Percentiles rank a stretch among this genome's conserved stretches.
phyloP scores from a whole-genome alignment of 1,140 invertebrate species.

The Solen grandis region DNA sequence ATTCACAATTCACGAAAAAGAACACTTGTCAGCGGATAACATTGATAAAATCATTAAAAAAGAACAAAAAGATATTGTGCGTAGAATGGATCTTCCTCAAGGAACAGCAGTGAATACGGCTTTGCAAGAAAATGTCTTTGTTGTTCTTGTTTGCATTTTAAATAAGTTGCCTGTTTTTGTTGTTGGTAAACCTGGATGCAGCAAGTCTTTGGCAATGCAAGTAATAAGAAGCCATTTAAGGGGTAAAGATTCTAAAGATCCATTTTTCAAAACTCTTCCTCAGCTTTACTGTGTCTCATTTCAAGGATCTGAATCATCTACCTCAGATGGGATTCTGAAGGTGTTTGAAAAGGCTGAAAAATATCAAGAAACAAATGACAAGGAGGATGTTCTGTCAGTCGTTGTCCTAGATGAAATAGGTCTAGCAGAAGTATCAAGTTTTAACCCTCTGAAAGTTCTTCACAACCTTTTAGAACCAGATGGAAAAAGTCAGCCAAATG shows the following conservation, averaged over 20 bases:
- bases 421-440: conserved; percentile 62
- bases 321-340: conserved; percentile 65
- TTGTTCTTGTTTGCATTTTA: conserved; percentile 73
- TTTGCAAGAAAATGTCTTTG: conserved; percentile 73
- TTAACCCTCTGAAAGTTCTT: conserved; percentile 61
- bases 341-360: conserved; percentile 62
- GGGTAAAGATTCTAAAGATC: conserved; percentile 62
- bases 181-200: conserved; percentile 75
- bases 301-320: conserved; percentile 66
- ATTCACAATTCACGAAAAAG: too few relatives aligned
- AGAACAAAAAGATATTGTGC: conserved; percentile 47
- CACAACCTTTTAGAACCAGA: conserved; percentile 63
- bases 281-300: conserved; percentile 67
- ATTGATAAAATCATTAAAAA: conserved; percentile 41
- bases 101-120: conserved; percentile 65
- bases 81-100: conserved; percentile 48
- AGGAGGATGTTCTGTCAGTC: conserved; percentile 63
- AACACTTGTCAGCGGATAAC: not conserved
- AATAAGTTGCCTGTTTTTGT: conserved; percentile 71
- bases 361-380: conserved; percentile 55
- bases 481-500: conserved; percentile 40
- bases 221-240: conserved; percentile 68
- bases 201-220: conserved; percentile 72
- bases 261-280: conserved; percentile 67
- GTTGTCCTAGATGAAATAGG: conserved; percentile 70